Percentiles rank a stretch among this genome's conserved stretches.
These are phyloP conservation scores for Macaria notata DNA, from an alignment of 2,888 invertebrate species.

Conservation along the genomic window DNA sequence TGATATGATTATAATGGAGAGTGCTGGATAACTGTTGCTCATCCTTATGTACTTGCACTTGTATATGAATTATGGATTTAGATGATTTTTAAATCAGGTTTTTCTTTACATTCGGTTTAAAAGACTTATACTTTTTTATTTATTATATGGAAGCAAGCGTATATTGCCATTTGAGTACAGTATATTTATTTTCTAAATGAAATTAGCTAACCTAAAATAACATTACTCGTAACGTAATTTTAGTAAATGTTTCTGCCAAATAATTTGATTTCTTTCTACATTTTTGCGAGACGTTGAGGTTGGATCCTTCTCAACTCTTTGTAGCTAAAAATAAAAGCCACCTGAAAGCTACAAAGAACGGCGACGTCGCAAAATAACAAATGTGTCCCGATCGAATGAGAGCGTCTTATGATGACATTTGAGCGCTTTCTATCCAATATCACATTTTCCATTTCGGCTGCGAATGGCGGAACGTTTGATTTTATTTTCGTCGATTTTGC, in stretches of 20 bases:
- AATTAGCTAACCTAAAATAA: too few species aligned
- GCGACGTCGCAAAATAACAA: conserved; percentile 26
- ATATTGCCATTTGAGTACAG: too few species aligned
- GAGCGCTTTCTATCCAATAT: conserved; percentile 58
- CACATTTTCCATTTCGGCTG: conserved; percentile 61
- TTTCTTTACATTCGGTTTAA: too few species aligned
- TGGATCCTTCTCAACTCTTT: conserved; percentile 11
- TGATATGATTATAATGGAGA: conserved; percentile 76
- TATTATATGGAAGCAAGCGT: too few species aligned
- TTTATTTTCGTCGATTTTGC: conserved; percentile 72
- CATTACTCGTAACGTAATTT: too few species aligned
- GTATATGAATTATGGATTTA: conserved; percentile 26
- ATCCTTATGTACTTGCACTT: conserved; percentile 35
- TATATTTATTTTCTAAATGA: too few species aligned
- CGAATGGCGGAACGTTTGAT: conserved; percentile 63
- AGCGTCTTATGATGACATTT: conserved; percentile 58
- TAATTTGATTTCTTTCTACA: conserved; percentile 2
- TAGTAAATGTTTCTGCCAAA: neutral
- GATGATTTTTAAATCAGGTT: too few species aligned
- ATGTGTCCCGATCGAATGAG: conserved; percentile 37
- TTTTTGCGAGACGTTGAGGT: neutral
- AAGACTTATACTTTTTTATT: too few species aligned
- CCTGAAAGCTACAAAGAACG: conserved; percentile 20
- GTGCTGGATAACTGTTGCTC: conserved; percentile 32
- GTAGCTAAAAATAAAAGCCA: conserved; percentile 17